phyloP scores from a whole-genome alignment of 2,888 invertebrate genomes.

The Apotomis betuletana region DNA sequence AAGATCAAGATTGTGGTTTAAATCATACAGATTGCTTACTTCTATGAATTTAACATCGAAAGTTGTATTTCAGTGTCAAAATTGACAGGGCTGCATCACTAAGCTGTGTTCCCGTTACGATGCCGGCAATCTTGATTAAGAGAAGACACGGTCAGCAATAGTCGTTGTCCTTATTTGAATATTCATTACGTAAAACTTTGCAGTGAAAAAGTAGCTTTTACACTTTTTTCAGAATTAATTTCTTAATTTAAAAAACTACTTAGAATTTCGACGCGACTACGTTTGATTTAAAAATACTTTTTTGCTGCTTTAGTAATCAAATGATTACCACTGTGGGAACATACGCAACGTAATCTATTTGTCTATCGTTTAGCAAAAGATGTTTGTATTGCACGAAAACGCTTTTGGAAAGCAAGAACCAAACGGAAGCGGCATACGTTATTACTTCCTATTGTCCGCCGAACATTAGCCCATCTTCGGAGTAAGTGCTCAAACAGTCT shows the following conservation, averaged over 20 bases:
- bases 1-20: no score
- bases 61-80: not conserved
- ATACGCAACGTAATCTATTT: slow-evolving; percentile 35
- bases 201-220: slow-evolving; percentile 6
- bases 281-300: not conserved
- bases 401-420: slow-evolving; percentile 39
- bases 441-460: slow-evolving; percentile 41
- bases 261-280: not conserved
- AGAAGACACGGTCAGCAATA: slow-evolving; percentile 26
- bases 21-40: no score
- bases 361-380: slow-evolving; percentile 20
- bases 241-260: slow-evolving; percentile 17
- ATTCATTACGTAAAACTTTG: slow-evolving; percentile 31
- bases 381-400: slow-evolving; percentile 36
- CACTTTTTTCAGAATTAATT: slow-evolving; percentile 23
- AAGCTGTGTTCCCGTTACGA: slow-evolving; percentile 8
- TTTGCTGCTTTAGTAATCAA: not conserved
- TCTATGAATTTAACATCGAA: not conserved
- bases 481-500: slow-evolving; percentile 62
- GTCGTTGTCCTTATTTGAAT: slow-evolving; percentile 29
- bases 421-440: slow-evolving; percentile 40
- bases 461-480: slow-evolving; percentile 39
- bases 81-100: not conserved
- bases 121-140: slow-evolving; percentile 29
- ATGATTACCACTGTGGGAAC: slow-evolving; percentile 15